Conservation (phyloP, 1,140 invertebrate genomes). For the Drosophila ercepeae region DNA sequence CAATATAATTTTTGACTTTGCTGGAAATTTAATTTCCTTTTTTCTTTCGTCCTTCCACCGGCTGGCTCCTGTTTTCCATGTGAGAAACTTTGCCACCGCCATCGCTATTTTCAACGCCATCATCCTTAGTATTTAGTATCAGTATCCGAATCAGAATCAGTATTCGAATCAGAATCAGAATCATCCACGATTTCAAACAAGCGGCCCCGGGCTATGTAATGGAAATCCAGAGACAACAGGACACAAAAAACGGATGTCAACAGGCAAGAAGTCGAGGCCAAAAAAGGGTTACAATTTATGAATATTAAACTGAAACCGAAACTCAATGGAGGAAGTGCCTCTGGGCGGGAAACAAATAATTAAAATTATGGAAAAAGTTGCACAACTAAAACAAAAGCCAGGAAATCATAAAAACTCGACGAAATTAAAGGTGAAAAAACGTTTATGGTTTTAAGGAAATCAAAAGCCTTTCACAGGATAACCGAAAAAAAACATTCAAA, state of each 20-base stretch:
- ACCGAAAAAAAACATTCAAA: not conserved
- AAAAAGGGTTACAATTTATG: conserved; percentile 79
- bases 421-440: not conserved
- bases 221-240: conserved; percentile 45
- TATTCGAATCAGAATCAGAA: no score
- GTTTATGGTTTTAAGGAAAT: not conserved
- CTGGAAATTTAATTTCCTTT: conserved; percentile 78
- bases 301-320: conserved; percentile 69
- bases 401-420: not conserved
- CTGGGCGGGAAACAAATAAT: conserved; percentile 5
- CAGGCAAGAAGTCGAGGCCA: conserved; percentile 41
- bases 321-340: conserved; percentile 4
- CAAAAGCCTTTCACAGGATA: not conserved
- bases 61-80: not conserved
- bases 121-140: not conserved
- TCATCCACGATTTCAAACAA: conserved; percentile 29
- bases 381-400: not conserved
- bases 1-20: conserved; percentile 79
- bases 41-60: conserved; percentile 1
- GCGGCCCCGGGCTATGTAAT: conserved; percentile 56
- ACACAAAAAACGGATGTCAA: conserved; percentile 66
- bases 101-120: conserved; percentile 15
- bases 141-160: not conserved
- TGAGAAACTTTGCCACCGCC: conserved; percentile 14
- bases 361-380: conserved; percentile 11